Evolutionary conservation across 2,113 vertebrate species (phyloP), one percentile per base, ranked within the genome.

Genomic region (Pongo abelii): DNA sequence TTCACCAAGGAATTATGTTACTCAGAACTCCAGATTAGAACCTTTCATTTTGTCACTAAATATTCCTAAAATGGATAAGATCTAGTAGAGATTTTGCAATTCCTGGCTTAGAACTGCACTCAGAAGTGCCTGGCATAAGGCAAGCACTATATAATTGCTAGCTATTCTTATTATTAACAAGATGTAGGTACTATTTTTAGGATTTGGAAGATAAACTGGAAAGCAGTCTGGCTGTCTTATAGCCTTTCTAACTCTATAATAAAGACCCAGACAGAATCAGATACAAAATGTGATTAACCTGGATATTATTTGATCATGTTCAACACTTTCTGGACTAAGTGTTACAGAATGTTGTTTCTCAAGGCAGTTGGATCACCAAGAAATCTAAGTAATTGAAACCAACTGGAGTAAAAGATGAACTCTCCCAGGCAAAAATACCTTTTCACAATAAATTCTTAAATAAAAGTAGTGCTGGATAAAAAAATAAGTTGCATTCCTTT

Each of bases 31-130:
- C 38, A 81, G 20, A 32, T 90, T 57, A 52, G 64, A 90, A 92
- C 55, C 27, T 89, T 38, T 69, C n/a, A 10, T 59, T 96, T 89
- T 95, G 55, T 46, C 46, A 83, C 35, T 83, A 93, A 96, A 89
- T 77, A 91, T 48, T 74, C 27, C 22, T 94, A 87, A 92, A 90
- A 43, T 27, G 92, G 12, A 20, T n/a, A 75, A 92, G 23, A 81
- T 40, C 70, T 78, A 30, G 48, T 80, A 59, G 59, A 67, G 38
- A 70, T 88, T 90, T 94, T 93, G 25, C 32, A 95, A 69, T 30
- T 50, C 64, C 67, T 16, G 32, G 10, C 89, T 91, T 85, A 72
- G 8, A 92, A 61, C 13, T 86, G 64, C 27, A 64, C 12, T 30
- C 27, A 32, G 61, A 64, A 64, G 61, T 75, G 30, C 27, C 50